Evolutionary conservation across 2,113 vertebrate species (phyloP).

Genomic region (Cavia aperea): DNA sequence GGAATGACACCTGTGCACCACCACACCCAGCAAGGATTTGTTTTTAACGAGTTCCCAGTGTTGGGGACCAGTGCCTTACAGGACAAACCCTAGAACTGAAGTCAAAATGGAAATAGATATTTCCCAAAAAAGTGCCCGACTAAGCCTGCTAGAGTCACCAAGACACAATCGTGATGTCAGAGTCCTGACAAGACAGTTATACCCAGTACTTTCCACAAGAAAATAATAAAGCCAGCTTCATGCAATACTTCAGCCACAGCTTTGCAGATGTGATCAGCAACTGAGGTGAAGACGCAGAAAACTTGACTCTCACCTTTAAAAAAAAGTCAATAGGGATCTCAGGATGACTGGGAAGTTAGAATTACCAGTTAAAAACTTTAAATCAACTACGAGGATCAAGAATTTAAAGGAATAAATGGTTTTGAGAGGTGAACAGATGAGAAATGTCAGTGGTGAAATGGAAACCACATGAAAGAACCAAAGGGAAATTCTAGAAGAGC

Average conservation of each 20-base stretch:
- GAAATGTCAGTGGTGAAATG: not conserved
- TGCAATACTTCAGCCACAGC: not conserved
- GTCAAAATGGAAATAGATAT: not conserved
- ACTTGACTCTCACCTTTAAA: not conserved
- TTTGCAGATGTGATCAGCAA: not conserved
- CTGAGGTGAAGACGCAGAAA: not conserved
- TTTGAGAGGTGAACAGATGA: not conserved
- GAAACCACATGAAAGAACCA: not conserved
- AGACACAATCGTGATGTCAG: not conserved
- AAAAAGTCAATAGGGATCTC: not conserved
- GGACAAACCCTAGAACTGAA: not conserved
- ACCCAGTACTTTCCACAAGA: not conserved
- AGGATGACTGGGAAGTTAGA: not conserved
- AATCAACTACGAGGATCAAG: not conserved
- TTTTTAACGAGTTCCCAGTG: not conserved
- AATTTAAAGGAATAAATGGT: not conserved
- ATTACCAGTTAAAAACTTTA: not conserved
- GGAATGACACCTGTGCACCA: not conserved
- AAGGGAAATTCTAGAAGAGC: not conserved
- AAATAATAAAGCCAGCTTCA: no score
- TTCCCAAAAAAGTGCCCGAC: not conserved
- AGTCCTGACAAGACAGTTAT: no score
- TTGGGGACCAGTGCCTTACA: not conserved
- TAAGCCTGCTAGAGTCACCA: not conserved
- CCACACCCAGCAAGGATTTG: not conserved